These are phyloP conservation scores for Struthio camelus DNA, from an alignment of 2,113 vertebrate genomes.

Conservation along the genomic window DNA sequence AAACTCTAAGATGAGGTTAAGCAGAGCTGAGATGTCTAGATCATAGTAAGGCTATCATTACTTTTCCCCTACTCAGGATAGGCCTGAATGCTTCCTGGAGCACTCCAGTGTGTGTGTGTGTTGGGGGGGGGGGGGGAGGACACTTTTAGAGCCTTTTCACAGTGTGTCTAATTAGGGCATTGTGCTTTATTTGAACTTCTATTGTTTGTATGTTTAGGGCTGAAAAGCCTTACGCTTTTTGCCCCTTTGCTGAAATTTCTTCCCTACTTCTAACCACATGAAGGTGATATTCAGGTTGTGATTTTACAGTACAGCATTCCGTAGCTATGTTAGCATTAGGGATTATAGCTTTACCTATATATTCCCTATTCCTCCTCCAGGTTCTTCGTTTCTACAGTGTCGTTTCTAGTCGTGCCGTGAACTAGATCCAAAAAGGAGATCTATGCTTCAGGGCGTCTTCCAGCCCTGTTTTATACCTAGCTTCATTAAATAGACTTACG, in stretches of 20 bases:
- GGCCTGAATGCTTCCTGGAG: not conserved
- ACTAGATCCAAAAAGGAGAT: not conserved
- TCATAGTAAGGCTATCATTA: not conserved
- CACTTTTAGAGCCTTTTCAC: too few relatives aligned
- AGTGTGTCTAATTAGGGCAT: fast-evolving
- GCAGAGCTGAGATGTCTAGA: not conserved
- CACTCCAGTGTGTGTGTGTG: not conserved
- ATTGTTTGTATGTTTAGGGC: fast-evolving
- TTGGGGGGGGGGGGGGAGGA: not conserved
- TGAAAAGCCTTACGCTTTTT: not conserved
- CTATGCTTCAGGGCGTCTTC: not conserved
- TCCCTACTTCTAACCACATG: not conserved
- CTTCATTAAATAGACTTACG: not conserved
- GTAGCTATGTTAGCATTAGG: fast-evolving
- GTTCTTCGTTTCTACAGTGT: not conserved
- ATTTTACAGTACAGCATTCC: not conserved
- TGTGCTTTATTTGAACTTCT: too few relatives aligned
- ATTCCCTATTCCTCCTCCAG: not conserved
- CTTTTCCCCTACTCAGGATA: not conserved
- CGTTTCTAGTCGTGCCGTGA: not conserved
- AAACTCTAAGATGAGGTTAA: not conserved
- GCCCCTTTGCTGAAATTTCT: not conserved
- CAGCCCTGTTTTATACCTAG: not conserved
- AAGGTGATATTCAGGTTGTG: not conserved
- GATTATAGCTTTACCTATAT: not conserved